Conservation (phyloP, 2,113 vertebrate species). For the Budorcas taxicolor region DNA sequence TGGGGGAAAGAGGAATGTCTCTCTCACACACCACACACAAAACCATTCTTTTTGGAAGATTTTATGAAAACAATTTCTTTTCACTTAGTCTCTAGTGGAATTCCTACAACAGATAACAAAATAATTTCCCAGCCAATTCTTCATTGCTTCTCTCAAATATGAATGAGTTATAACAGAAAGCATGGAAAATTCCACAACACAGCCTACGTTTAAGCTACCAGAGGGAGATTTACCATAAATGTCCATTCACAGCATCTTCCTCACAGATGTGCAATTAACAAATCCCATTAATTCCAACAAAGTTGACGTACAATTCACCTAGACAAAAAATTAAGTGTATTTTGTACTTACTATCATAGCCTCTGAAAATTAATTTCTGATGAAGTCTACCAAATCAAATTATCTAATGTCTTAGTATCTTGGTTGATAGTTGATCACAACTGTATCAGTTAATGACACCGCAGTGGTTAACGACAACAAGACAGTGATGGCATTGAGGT, state of each 20-base stretch:
- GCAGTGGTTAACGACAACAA: background rate
- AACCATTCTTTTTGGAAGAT: conserved; percentile 6
- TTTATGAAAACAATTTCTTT: conserved; percentile 37
- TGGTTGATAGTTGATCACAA: background rate
- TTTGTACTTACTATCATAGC: background rate
- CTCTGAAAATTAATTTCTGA: background rate
- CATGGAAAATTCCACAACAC: background rate
- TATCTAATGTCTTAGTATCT: background rate
- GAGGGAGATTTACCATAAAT: background rate
- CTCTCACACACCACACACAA: background rate
- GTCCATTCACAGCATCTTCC: background rate
- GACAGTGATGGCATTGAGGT: background rate
- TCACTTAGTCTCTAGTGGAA: conserved; percentile 22
- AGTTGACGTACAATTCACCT: background rate
- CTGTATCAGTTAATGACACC: background rate
- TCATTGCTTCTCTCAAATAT: conserved; percentile 4
- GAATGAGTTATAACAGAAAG: conserved; percentile 14
- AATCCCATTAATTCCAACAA: background rate
- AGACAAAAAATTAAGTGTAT: background rate
- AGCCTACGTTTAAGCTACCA: background rate
- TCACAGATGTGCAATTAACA: background rate
- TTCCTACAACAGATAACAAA: conserved; percentile 19
- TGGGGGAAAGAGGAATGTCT: background rate
- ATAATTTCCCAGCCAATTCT: conserved; percentile 28
- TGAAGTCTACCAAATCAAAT: background rate